These are phyloP conservation scores for Poecilia velifera DNA, from an alignment of 2,797 vertebrate genomes.

Conservation along the genomic window DNA sequence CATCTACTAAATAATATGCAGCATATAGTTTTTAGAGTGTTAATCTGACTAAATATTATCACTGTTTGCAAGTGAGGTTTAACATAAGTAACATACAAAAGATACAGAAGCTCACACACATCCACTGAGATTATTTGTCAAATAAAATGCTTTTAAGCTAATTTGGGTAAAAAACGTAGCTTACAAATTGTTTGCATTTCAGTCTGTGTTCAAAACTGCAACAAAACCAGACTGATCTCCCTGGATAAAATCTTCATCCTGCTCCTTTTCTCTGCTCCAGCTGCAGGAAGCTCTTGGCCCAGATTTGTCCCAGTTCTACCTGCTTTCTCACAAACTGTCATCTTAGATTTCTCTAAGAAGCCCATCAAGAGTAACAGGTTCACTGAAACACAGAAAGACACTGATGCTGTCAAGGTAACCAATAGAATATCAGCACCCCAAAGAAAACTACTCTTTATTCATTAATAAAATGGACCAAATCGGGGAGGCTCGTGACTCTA, in stretches of 20 bases:
- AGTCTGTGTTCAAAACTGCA: neutral
- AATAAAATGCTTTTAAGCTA: neutral
- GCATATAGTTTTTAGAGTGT: neutral
- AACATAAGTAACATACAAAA: neutral
- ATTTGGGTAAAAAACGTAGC: neutral
- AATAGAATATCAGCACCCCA: slow-evolving; percentile 5
- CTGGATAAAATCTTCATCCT: neutral
- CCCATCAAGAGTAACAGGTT: slow-evolving; percentile 18
- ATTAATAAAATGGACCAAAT: neutral
- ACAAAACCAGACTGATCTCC: neutral
- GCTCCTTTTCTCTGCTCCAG: slow-evolving; percentile 14
- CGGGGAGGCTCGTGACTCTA: neutral
- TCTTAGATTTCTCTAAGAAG: slow-evolving; percentile 47
- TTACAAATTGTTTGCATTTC: neutral
- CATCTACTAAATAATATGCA: neutral
- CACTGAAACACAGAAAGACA: slow-evolving; percentile 27
- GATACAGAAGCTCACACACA: neutral
- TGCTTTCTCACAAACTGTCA: slow-evolving; percentile 57
- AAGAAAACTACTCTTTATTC: neutral
- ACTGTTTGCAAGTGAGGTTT: neutral
- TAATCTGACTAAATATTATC: neutral
- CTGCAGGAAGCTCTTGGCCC: slow-evolving; percentile 55
- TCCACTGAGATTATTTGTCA: neutral
- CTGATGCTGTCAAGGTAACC: neutral
- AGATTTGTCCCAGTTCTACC: slow-evolving; percentile 55